Percentiles rank a stretch among this genome's conserved stretches.
Evolutionary conservation across 2,797 vertebrate species (phyloP).

Genomic region (Mormyrops boulengeri): DNA sequence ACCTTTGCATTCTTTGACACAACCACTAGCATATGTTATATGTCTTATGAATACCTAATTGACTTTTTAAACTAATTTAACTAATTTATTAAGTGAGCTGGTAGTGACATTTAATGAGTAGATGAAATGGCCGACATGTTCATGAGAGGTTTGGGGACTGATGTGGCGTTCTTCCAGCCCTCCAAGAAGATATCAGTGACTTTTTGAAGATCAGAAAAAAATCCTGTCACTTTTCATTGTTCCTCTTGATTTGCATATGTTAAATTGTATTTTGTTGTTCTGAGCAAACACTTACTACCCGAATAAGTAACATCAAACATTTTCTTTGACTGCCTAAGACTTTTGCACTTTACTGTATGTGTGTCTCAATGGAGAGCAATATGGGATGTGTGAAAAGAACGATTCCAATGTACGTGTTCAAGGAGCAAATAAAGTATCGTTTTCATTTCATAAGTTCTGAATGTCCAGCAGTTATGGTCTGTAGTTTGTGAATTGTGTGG

Average conservation of each 20-base stretch:
- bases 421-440: neutral
- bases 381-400: neutral
- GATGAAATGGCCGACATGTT: neutral
- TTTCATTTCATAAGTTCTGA: neutral
- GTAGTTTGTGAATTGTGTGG: neutral
- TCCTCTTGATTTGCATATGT: neutral
- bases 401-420: neutral
- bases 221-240: neutral
- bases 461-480: neutral
- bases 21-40: neutral
- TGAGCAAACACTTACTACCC: neutral
- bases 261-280: neutral
- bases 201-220: neutral
- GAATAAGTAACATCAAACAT: neutral
- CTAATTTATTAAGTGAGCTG: neutral
- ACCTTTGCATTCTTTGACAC: neutral
- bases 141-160: neutral
- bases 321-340: neutral
- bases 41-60: neutral
- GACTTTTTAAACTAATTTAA: neutral
- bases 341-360: neutral
- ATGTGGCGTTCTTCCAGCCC: neutral
- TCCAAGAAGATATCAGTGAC: neutral
- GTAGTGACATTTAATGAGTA: neutral
- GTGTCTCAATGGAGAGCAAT: neutral